phyloP scores from a whole-genome alignment of 1,140 invertebrate genomes.

The Littorina saxatilis region DNA sequence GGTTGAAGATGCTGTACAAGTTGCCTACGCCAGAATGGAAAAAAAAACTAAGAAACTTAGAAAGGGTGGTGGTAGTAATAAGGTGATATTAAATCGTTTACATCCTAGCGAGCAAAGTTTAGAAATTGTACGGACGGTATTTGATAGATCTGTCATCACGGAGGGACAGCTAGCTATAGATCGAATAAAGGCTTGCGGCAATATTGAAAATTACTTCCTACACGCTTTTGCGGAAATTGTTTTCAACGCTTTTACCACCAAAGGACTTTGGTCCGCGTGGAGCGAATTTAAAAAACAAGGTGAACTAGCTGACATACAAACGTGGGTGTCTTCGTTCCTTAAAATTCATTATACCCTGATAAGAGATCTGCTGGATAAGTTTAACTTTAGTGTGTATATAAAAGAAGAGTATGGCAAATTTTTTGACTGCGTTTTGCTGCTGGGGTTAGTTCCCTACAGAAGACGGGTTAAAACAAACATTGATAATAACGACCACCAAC shows the following conservation, averaged over 20 bases:
- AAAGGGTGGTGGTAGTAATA: background rate
- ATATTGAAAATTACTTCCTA: background rate
- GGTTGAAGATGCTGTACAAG: background rate
- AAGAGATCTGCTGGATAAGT: background rate
- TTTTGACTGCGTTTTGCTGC: background rate
- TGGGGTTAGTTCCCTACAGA: background rate
- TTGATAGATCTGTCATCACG: background rate
- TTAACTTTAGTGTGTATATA: background rate
- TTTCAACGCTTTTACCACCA: background rate
- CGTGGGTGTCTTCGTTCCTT: background rate
- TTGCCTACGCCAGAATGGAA: background rate
- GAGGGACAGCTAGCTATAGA: background rate
- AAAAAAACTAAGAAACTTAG: background rate
- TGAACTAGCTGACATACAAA: background rate
- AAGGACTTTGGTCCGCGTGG: background rate
- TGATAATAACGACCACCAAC: no score
- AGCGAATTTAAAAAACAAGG: background rate
- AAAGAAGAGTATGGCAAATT: background rate
- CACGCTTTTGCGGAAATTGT: background rate
- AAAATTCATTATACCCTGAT: background rate
- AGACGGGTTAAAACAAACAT: no score
- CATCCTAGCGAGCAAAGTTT: background rate
- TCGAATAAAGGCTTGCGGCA: background rate
- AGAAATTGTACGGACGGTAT: background rate
- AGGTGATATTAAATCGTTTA: background rate